These are phyloP conservation scores for Ispidina picta DNA, from an alignment of 2,797 vertebrate genomes.

Conservation along the genomic window DNA sequence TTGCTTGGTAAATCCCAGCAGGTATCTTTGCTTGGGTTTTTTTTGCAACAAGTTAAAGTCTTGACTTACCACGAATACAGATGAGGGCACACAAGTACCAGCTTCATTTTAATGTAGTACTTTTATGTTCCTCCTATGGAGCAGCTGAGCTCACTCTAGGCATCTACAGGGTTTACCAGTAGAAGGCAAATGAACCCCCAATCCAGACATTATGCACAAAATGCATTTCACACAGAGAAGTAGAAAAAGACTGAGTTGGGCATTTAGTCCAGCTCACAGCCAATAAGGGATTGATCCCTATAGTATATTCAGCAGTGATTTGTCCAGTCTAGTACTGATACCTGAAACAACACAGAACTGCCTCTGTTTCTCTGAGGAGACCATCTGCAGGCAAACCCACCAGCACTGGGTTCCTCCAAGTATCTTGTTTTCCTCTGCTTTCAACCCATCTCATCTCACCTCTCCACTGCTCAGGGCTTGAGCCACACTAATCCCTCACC, in stretches of 20 bases:
- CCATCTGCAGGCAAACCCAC: neutral
- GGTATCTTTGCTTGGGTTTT: neutral
- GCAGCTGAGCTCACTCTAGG: neutral
- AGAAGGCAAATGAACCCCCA: neutral
- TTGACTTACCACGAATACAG: neutral
- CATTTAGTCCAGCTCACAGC: neutral
- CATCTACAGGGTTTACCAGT: neutral
- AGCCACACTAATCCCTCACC: neutral
- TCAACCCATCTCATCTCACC: neutral
- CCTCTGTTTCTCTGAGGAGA: neutral
- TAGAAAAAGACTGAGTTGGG: neutral
- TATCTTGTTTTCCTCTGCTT: neutral
- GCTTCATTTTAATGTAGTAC: rapidly evolving
- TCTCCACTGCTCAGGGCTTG: neutral
- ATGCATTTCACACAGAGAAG: neutral
- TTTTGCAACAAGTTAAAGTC: conserved; percentile 1
- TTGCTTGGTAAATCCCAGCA: neutral
- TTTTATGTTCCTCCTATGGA: neutral
- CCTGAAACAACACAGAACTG: conserved; percentile 6
- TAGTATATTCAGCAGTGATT: conserved; percentile 8
- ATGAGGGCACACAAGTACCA: neutral
- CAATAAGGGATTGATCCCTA: neutral
- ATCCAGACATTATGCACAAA: neutral
- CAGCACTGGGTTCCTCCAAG: neutral
- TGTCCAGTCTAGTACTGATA: conserved; percentile 29